phyloP scores from a whole-genome alignment of 2,113 vertebrate genomes.

The Otocyon megalotis region DNA sequence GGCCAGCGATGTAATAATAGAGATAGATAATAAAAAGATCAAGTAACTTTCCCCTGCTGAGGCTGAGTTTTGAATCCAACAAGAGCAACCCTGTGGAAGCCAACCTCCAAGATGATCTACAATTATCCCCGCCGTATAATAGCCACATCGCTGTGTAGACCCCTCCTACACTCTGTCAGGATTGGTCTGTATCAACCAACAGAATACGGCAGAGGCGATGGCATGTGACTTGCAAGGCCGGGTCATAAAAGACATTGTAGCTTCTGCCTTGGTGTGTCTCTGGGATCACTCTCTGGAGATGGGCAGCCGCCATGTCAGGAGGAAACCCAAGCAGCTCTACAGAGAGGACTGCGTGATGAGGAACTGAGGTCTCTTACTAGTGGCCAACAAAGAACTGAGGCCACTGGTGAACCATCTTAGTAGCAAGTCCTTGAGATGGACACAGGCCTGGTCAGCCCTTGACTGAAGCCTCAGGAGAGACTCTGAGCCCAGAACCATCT shows the following conservation, averaged over 20 bases:
- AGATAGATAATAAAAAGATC: neutral
- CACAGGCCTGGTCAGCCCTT: neutral
- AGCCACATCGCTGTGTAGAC: accelerated
- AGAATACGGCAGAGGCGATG: neutral
- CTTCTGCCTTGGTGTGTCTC: neutral
- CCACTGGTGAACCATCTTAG: neutral
- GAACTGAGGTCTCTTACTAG: neutral
- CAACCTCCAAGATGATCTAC: neutral
- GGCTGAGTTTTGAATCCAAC: neutral
- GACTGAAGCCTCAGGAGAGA: neutral
- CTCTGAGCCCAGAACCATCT: neutral
- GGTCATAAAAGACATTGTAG: neutral
- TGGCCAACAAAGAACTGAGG: neutral
- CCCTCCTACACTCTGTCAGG: neutral
- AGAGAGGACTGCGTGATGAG: accelerated
- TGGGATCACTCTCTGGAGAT: neutral
- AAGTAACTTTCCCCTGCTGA: neutral
- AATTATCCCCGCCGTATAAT: too few relatives aligned
- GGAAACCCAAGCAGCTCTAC: neutral
- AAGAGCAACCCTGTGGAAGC: neutral
- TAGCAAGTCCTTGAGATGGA: neutral
- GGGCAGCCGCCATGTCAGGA: neutral
- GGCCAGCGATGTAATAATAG: neutral
- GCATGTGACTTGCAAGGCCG: too few relatives aligned
- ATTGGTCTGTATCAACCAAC: neutral